Evolutionary conservation across 1,140 invertebrate species (phyloP).

Genomic region (Drosophila subobscura): DNA sequence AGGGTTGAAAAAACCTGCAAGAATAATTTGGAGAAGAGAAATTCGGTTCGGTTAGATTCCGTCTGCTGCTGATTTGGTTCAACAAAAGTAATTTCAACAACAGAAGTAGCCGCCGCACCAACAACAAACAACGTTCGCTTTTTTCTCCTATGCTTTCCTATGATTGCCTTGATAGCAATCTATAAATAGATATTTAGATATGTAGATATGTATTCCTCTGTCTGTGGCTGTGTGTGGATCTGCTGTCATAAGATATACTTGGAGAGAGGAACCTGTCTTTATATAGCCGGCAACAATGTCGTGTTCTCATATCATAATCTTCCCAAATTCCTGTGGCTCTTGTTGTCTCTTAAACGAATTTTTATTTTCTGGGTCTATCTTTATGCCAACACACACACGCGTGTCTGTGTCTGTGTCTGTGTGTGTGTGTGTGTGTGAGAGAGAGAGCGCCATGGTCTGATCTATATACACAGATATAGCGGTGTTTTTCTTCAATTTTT

Average conservation of each 20-base stretch:
- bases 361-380: constrained; percentile 35
- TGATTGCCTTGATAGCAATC: constrained; percentile 58
- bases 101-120: background rate
- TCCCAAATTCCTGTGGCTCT: constrained; percentile 28
- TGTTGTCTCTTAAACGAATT: constrained; percentile 31
- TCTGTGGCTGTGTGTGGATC: background rate
- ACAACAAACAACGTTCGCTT: constrained; percentile 37
- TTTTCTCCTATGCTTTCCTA: constrained; percentile 13
- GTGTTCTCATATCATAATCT: constrained; percentile 54
- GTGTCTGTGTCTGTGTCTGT: background rate
- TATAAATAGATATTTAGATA: constrained; percentile 58
- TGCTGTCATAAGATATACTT: constrained; percentile 57
- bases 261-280: constrained; percentile 45
- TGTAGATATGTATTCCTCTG: constrained; percentile 17
- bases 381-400: background rate
- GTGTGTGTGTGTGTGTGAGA: constrained; percentile 18
- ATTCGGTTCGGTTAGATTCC: constrained; percentile 2
- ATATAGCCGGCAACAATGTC: constrained; percentile 69
- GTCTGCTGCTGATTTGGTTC: constrained; percentile 6
- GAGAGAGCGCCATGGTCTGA: constrained; percentile 24
- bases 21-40: constrained; percentile 31
- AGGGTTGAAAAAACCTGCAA: constrained; percentile 85
- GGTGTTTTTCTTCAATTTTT: constrained; percentile 31
- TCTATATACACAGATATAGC: constrained; percentile 25
- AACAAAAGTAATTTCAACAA: constrained; percentile 15